These are phyloP conservation scores for Clusia tigrina DNA, from an alignment of 2,888 invertebrate species.

Conservation along the genomic window DNA sequence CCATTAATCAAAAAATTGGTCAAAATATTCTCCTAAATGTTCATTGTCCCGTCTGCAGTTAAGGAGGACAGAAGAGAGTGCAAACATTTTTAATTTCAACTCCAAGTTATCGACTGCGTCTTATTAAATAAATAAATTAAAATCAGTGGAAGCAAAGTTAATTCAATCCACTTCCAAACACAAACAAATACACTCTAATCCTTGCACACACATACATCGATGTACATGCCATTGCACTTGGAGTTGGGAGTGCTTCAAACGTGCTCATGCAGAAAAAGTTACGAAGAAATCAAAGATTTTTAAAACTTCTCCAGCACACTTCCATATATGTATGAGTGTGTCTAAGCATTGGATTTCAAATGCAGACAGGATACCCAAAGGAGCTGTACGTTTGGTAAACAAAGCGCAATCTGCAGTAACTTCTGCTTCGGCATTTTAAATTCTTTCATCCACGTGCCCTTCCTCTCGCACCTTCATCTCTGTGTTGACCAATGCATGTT, in stretches of 20 bases:
- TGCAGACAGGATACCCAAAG: constrained; percentile 8
- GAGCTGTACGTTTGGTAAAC: constrained; percentile 6
- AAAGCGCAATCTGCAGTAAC: constrained; percentile 3
- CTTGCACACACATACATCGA: background rate
- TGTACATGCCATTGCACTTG: too few relatives aligned
- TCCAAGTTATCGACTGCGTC: too few relatives aligned
- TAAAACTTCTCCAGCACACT: constrained; percentile 1
- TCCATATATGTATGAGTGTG: background rate
- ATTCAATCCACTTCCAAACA: constrained; percentile 5
- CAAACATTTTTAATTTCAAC: too few relatives aligned
- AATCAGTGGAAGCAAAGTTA: constrained; percentile 1
- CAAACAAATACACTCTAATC: background rate
- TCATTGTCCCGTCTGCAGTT: background rate
- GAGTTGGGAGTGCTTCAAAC: background rate
- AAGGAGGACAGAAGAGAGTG: too few relatives aligned
- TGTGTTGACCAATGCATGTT: constrained; percentile 5
- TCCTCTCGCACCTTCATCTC: background rate
- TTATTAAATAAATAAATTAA: too few relatives aligned
- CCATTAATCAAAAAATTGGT: background rate
- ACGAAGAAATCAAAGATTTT: constrained; percentile 11
- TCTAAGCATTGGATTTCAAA: background rate
- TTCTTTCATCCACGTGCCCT: background rate
- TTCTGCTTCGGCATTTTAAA: background rate
- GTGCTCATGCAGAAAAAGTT: background rate
- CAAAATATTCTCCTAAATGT: background rate